phyloP scores from a whole-genome alignment of 2,797 vertebrate genomes.

The Distichodus sexfasciatus region DNA sequence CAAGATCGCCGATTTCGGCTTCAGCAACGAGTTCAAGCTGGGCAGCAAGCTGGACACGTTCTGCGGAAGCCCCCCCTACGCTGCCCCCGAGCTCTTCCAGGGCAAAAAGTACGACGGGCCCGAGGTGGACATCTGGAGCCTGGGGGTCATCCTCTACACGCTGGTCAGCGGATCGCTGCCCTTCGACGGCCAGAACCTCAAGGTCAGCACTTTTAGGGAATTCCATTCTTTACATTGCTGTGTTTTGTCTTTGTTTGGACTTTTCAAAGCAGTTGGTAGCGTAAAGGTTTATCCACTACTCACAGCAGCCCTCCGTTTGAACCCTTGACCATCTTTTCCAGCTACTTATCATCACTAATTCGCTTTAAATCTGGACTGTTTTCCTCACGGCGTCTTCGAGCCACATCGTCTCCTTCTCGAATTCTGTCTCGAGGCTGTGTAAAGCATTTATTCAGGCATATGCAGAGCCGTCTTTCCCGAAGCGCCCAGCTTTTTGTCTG shows the following conservation, averaged over 20 bases:
- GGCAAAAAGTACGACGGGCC: slow-evolving; percentile 93
- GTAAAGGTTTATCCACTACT: too few species aligned
- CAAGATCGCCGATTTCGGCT: slow-evolving; percentile 91
- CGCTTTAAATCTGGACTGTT: too few species aligned
- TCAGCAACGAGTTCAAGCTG: slow-evolving; percentile 90
- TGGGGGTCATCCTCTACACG: slow-evolving; percentile 92
- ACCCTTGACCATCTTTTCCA: too few species aligned
- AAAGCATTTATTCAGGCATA: background rate
- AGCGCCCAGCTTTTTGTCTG: slow-evolving; percentile 1
- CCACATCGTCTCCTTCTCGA: background rate
- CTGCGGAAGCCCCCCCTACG: slow-evolving; percentile 85
- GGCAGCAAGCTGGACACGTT: slow-evolving; percentile 92
- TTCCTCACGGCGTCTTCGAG: too few species aligned
- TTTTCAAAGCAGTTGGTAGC: too few species aligned
- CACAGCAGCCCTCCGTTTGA: too few species aligned
- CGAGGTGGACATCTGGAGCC: slow-evolving; percentile 91
- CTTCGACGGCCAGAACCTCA: slow-evolving; percentile 96
- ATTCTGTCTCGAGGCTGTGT: background rate
- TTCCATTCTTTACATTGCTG: slow-evolving; percentile 3
- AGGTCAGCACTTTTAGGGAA: slow-evolving; percentile 67
- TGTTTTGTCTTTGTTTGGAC: too few species aligned
- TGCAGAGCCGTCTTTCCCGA: background rate
- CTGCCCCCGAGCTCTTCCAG: slow-evolving; percentile 82
- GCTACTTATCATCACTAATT: too few species aligned
- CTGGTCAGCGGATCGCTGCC: slow-evolving; percentile 96